These are phyloP conservation scores for Apocrypta bakeri DNA, from an alignment of 1,140 invertebrate species.

Conservation along the genomic window DNA sequence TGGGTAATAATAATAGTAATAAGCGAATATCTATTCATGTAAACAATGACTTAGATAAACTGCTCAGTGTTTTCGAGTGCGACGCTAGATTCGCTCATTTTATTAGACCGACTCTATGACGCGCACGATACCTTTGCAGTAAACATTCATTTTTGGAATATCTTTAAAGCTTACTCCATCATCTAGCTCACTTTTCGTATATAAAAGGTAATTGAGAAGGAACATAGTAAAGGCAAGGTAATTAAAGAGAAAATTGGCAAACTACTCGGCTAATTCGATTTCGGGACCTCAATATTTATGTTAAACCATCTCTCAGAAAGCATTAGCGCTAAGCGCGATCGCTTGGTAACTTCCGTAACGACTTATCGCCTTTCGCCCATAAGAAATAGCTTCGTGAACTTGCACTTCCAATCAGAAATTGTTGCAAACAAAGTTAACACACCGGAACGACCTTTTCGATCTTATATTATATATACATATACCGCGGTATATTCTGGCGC, in stretches of 20 bases:
- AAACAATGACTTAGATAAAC: too few relatives aligned
- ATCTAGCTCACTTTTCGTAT: background rate
- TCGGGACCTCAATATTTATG: background rate
- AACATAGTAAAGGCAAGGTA: background rate
- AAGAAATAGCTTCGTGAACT: background rate
- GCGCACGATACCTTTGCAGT: too few relatives aligned
- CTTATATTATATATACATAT: too few relatives aligned
- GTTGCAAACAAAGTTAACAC: constrained; percentile 21
- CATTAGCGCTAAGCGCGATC: background rate
- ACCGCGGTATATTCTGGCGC: too few relatives aligned
- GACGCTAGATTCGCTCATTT: too few relatives aligned
- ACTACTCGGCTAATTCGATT: background rate
- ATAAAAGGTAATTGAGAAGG: background rate
- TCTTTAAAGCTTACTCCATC: too few relatives aligned
- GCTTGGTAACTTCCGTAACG: background rate
- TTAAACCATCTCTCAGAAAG: background rate
- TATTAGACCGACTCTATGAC: too few relatives aligned
- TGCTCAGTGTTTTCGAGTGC: too few relatives aligned
- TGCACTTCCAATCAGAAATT: constrained; percentile 33
- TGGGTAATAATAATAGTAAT: too few relatives aligned
- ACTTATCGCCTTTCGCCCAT: background rate
- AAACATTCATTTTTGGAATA: too few relatives aligned
- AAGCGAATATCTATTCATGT: too few relatives aligned
- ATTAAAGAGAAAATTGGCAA: background rate
- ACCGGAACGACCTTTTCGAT: background rate